phyloP scores from a whole-genome alignment of 2,888 invertebrate genomes.

The Micoletzkya japonica region DNA sequence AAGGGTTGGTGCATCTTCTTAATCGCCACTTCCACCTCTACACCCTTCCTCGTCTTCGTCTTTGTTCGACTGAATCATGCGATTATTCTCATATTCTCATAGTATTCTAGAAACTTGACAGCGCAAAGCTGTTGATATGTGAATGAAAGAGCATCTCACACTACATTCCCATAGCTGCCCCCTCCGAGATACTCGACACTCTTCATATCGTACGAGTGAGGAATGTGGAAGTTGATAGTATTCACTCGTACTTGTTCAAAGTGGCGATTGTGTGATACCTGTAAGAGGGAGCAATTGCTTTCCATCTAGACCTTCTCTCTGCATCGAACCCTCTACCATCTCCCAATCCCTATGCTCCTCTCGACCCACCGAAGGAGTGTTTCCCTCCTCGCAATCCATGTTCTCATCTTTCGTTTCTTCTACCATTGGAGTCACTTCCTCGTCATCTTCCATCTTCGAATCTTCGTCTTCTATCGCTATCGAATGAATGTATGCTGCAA shows the following conservation, averaged over 20 bases:
- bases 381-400: too few species aligned
- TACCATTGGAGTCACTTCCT: background rate
- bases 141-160: conserved; percentile 39
- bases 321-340: too few species aligned
- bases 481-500: too few species aligned
- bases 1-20: conserved; percentile 57
- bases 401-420: too few species aligned
- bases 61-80: conserved; percentile 6
- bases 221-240: conserved; percentile 52
- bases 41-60: background rate
- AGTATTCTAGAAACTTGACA: background rate
- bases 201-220: conserved; percentile 39
- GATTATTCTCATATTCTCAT: background rate
- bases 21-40: conserved; percentile 44
- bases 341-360: too few species aligned
- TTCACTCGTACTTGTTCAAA: background rate
- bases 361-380: too few species aligned
- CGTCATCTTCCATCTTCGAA: background rate
- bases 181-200: conserved; percentile 48
- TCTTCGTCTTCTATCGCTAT: background rate
- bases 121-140: background rate
- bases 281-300: too few species aligned
- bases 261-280: conserved; percentile 4
- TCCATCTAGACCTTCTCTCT: too few species aligned
- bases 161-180: conserved; percentile 59